Base-by-base conservation (phyloP, 2,888 invertebrate species). In the Pammene fasciana region DNA sequence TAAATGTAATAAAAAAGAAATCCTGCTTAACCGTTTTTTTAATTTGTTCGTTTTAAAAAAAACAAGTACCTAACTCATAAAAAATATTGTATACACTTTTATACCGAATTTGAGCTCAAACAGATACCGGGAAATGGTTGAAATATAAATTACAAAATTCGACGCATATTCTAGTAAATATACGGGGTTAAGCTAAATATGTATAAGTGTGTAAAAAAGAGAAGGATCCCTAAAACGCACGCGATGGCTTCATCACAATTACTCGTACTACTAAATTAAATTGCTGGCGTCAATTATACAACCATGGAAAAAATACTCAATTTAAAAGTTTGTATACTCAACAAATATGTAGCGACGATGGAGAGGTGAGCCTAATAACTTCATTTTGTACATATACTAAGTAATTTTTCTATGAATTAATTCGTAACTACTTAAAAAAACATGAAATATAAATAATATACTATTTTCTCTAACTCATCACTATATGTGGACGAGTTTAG, bases 171-270 rank as follows among this genome's bases (percentile, higher is more conserved):
- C n/a, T n/a, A n/a, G n/a, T 26, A 26, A 26, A 26, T 26, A 26
- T 26, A 26, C 4, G 26, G 38, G 38, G 38, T 38, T 5, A 38
- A 9, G 38, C 11, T 43, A 9, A 0, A 11, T 43, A 2, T 10
- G 41, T 6, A 9, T 1, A 43, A 10, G 7, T 43, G 10, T 43
- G 2, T 4, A 36, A 48, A 34, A 48, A 36, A 6, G 38, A n/a
- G n/a, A 41, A 0, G 59, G 43, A 52, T 34, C 66, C 34, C 36
- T 5, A 59, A 50, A 43, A 26, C 50, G 43, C 62, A 62, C 52
- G 62, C 52, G 50, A 62, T 41, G 52, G 41, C 26, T 50, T 64
- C 45, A 54, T 68, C 36, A 60, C 16, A 57, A 41, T 59, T 56
- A 68, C 26, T 46, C 14, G 16, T n/a, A n/a, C 6, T 57, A 43